phyloP scores from a whole-genome alignment of 2,113 vertebrate species.

The Orcinus orca region DNA sequence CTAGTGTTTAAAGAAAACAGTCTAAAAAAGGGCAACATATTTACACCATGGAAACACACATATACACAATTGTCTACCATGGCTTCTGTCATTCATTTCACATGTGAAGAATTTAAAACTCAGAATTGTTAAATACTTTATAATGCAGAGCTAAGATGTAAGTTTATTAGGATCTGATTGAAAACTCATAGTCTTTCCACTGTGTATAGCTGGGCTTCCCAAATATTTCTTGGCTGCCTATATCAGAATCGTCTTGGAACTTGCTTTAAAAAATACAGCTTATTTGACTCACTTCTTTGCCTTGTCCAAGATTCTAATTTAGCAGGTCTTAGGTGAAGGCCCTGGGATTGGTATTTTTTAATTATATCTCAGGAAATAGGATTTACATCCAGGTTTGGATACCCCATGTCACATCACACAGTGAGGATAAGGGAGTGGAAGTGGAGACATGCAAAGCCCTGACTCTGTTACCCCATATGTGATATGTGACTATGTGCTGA shows the following conservation, averaged over 20 bases:
- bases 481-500: neutral
- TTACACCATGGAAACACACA: accelerated
- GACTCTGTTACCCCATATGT: neutral
- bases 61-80: neutral
- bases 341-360: neutral
- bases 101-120: neutral
- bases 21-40: neutral
- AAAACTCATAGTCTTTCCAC: neutral
- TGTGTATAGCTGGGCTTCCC: neutral
- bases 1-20: neutral
- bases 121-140: neutral
- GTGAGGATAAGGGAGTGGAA: neutral
- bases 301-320: neutral
- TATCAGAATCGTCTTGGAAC: neutral
- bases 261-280: neutral
- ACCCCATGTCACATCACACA: neutral
- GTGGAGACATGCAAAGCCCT: neutral
- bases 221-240: neutral
- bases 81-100: neutral
- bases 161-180: neutral
- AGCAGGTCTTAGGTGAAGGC: neutral
- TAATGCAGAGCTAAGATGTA: neutral
- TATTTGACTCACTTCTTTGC: neutral
- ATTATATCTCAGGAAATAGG: neutral
- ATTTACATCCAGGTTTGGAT: neutral